These are phyloP conservation scores for Rhombomys opimus DNA, from an alignment of 2,113 vertebrate genomes.

Conservation along the genomic window DNA sequence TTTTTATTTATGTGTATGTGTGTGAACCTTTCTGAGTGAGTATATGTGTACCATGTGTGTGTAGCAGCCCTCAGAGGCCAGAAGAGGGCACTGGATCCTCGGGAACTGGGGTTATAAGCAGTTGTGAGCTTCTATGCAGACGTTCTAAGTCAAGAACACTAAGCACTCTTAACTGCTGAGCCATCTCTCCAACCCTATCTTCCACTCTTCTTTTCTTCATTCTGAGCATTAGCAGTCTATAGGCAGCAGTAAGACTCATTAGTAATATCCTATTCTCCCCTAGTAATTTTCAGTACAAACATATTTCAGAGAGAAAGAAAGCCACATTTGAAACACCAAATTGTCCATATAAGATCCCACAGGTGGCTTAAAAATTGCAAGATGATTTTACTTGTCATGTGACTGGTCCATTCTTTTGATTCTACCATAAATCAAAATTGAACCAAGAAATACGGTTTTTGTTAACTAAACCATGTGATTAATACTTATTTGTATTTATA, in stretches of 20 bases:
- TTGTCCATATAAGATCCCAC: slow-evolving; percentile 81
- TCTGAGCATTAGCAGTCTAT: not conserved
- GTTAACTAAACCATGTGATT: slow-evolving; percentile 79
- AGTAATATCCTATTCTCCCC: slow-evolving; percentile 43
- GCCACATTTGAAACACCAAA: slow-evolving; percentile 76
- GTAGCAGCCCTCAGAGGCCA: not conserved
- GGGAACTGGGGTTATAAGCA: not conserved
- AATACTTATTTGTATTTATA: slow-evolving; percentile 75
- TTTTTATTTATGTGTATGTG: not conserved
- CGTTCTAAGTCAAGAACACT: not conserved
- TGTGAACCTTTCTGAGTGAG: not conserved
- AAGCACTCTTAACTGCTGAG: too few species aligned
- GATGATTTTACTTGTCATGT: slow-evolving; percentile 60
- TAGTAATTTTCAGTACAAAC: slow-evolving; percentile 75
- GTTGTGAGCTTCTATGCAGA: not conserved
- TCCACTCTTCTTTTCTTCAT: not conserved
- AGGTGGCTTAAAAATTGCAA: slow-evolving; percentile 75
- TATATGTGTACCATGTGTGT: not conserved
- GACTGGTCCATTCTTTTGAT: slow-evolving; percentile 72
- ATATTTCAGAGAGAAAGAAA: slow-evolving; percentile 49
- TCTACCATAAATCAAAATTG: slow-evolving; percentile 79
- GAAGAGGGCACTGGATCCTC: too few species aligned
- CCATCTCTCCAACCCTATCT: not conserved
- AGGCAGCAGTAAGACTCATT: not conserved
- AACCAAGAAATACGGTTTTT: slow-evolving; percentile 79